Conservation (phyloP, 2,888 invertebrate genomes). For the Dicyrtoma fusca region DNA sequence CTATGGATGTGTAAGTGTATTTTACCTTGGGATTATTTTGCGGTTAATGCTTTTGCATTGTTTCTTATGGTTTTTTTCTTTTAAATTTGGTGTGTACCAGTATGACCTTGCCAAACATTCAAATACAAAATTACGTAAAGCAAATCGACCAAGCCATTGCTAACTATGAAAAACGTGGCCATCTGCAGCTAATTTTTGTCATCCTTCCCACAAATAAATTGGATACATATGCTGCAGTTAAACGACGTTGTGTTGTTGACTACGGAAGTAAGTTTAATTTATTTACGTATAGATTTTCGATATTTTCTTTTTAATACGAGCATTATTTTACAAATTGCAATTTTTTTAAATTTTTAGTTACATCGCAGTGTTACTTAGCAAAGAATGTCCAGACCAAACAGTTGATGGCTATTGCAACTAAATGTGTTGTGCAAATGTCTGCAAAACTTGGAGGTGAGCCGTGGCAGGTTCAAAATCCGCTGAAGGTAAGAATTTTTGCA, state of each 20-base stretch:
- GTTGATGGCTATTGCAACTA: slow-evolving; percentile 58
- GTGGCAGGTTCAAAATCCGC: slow-evolving; percentile 76
- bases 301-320: not conserved
- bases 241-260: slow-evolving; percentile 36
- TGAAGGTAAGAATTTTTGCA: slow-evolving; percentile 57
- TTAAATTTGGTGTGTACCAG: slow-evolving; percentile 18
- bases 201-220: slow-evolving; percentile 39
- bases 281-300: not conserved
- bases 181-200: slow-evolving; percentile 34
- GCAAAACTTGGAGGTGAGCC: slow-evolving; percentile 81
- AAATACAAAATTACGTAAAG: slow-evolving; percentile 41
- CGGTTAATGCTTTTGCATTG: not conserved
- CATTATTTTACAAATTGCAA: not conserved
- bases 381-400: slow-evolving; percentile 46
- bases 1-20: slow-evolving; percentile 43
- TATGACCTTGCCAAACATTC: slow-evolving; percentile 21
- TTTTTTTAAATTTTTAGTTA: slow-evolving; percentile 35
- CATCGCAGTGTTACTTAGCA: slow-evolving; percentile 50
- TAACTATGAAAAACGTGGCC: not conserved
- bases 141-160: slow-evolving; percentile 38
- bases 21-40: not conserved
- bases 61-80: not conserved
- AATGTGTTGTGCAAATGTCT: slow-evolving; percentile 64
- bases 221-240: slow-evolving; percentile 43
- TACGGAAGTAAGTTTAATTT: slow-evolving; percentile 36